Evolutionary conservation across 2,113 vertebrate genomes (phyloP).

Genomic region (Conger conger): DNA sequence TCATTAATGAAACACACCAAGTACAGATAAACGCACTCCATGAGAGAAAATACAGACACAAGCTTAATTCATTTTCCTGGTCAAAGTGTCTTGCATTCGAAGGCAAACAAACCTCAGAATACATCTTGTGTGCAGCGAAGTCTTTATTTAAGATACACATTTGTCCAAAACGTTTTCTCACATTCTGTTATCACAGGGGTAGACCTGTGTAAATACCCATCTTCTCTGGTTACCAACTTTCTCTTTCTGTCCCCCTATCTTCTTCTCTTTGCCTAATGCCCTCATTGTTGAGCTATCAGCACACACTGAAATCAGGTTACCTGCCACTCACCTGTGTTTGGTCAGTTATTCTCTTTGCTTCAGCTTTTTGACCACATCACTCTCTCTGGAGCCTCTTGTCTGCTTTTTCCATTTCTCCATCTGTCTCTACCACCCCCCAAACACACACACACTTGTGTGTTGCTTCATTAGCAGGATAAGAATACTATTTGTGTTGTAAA

Average conservation of each 20-base stretch:
- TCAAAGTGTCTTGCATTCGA: not conserved
- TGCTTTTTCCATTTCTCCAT: not conserved
- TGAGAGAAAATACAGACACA: not conserved
- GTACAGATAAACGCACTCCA: not conserved
- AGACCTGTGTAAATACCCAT: not conserved
- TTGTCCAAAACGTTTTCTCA: not conserved
- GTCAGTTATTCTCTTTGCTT: slow-evolving; percentile 1
- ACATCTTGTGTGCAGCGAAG: not conserved
- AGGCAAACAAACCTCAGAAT: not conserved
- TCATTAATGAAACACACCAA: slow-evolving; percentile 1
- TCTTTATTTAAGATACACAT: not conserved
- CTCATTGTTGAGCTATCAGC: slow-evolving; percentile 29
- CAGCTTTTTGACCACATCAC: not conserved
- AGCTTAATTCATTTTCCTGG: not conserved
- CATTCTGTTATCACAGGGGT: not conserved
- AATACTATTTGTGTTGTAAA: not conserved
- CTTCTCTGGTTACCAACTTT: not conserved
- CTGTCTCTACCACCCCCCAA: not conserved
- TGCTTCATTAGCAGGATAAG: not conserved
- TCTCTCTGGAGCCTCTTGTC: not conserved
- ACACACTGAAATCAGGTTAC: slow-evolving; percentile 35
- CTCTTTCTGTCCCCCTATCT: slow-evolving; percentile 15
- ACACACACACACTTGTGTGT: not conserved
- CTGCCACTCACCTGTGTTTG: slow-evolving; percentile 13
- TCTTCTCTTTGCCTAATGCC: not conserved